Conservation (phyloP, 2,113 vertebrate genomes). For the Seriola quinqueradiata region DNA sequence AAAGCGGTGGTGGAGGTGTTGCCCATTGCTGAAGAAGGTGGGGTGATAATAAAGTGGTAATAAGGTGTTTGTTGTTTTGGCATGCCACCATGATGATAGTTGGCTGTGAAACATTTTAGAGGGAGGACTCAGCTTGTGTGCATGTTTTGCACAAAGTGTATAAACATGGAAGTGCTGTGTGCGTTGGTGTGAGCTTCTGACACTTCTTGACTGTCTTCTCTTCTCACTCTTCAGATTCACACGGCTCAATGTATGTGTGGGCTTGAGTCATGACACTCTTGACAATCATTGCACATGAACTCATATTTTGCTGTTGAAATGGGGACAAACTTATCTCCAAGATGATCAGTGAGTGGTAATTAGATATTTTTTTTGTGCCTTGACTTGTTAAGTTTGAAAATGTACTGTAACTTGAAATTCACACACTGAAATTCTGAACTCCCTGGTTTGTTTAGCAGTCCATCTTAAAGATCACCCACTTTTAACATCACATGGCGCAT, state of each 20-base stretch:
- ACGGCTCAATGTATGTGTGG: conserved; percentile 24
- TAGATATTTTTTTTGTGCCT: background rate
- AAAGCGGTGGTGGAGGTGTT: background rate
- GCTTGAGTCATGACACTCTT: conserved; percentile 38
- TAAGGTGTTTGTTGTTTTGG: conserved; percentile 46
- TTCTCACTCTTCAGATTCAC: conserved; percentile 42
- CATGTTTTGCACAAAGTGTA: conserved; percentile 20
- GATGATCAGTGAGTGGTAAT: background rate
- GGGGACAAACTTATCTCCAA: background rate
- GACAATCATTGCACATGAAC: conserved; percentile 8
- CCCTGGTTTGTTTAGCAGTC: background rate
- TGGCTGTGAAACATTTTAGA: conserved; percentile 38
- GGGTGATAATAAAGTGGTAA: conserved; percentile 55
- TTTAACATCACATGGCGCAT: background rate
- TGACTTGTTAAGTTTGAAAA: background rate
- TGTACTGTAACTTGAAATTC: background rate
- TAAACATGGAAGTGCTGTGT: conserved; percentile 38
- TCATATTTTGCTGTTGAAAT: conserved; percentile 15
- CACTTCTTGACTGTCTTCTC: conserved; percentile 42
- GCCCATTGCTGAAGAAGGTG: background rate
- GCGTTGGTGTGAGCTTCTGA: conserved; percentile 58
- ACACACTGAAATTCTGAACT: background rate
- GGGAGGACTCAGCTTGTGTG: conserved; percentile 3
- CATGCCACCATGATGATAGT: conserved; percentile 8
- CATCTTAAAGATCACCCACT: background rate